Evolutionary conservation across 2,888 invertebrate species (phyloP), one percentile per base, ranked within the genome.

Genomic region (Eubasilissa splendida): DNA sequence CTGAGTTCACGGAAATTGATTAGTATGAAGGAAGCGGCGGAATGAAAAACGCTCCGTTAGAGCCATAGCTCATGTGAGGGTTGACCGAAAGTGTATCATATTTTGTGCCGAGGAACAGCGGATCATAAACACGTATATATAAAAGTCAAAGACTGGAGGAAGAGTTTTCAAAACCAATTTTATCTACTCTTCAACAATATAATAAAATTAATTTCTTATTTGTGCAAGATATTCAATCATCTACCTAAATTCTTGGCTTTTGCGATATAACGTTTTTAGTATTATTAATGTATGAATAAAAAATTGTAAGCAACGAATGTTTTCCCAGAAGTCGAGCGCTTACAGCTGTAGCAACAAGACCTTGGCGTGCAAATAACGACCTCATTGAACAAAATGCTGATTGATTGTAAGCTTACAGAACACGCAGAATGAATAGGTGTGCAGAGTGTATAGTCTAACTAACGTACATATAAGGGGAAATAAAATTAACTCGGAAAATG

Each of bases 1-100:
- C 82, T 80, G 81, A 82, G 80, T 75, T 75, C 56, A 82, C 81
- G 84, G 84, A 84, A 84, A 84, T 84, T 84, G 84, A 84, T 84
- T 82, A 82, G 83, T 77, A 77, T 68, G 76, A 77, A 80, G 81
- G 83, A 83, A 83, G 80, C 80, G 68, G 76, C 74, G 77, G 70
- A 77, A 83, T 81, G 82, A 83, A 83, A 82, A 83, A 83, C 83
- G 81, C 68, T 82, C 74, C 71, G 81, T 74, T 42, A 52, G 73
- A 52, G 75, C 79, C 80, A 80, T 82, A 82, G 80, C 79, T 82
- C 80, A 82, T 80, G 66, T 12, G 80, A 33, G 76, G 79, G 79
- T 71, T 79, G 66, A 75, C 79, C 58, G 74, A 74, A 74, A 66
- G 66, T 60, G 68, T 79, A 53, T 73, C 71, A 71, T 50, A 33